Percentiles rank a stretch among this genome's conserved stretches.
phyloP scores from a whole-genome alignment of 2,113 vertebrate species.

The Neogobius melanostomus region DNA sequence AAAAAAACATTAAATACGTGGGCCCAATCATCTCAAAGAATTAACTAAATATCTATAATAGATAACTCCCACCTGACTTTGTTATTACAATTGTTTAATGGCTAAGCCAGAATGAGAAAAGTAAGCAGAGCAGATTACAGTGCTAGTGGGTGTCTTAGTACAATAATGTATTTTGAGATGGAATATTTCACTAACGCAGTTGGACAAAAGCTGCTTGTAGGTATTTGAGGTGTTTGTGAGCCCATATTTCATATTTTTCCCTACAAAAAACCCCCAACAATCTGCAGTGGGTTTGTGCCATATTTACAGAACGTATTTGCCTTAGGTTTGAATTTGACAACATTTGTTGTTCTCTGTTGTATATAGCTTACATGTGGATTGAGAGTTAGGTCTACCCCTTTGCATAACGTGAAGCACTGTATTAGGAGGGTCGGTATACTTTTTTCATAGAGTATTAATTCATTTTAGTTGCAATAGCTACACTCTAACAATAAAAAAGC shows the following conservation, averaged over 20 bases:
- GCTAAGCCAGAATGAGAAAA: not conserved
- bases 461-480: too few relatives aligned
- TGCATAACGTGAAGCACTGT: too few relatives aligned
- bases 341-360: not conserved
- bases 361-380: not conserved
- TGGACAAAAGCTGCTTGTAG: slow-evolving; percentile 40
- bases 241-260: not conserved
- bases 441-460: too few relatives aligned
- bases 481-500: too few relatives aligned
- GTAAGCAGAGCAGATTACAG: not conserved
- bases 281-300: not conserved
- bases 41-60: too few relatives aligned
- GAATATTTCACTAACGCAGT: slow-evolving; percentile 33
- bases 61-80: too few relatives aligned
- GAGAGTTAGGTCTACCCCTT: too few relatives aligned
- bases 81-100: not conserved
- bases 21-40: too few relatives aligned
- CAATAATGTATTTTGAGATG: slow-evolving; percentile 11
- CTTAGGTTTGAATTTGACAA: not conserved
- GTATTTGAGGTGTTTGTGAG: slow-evolving; percentile 24
- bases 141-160: slow-evolving; percentile 19
- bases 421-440: too few relatives aligned
- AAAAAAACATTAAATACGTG: too few relatives aligned
- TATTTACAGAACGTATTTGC: not conserved
- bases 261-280: not conserved